Percentiles rank a stretch among this genome's conserved stretches.
These are phyloP conservation scores for Percopsis omiscomaycus DNA, from an alignment of 2,797 vertebrate species.

Conservation along the genomic window DNA sequence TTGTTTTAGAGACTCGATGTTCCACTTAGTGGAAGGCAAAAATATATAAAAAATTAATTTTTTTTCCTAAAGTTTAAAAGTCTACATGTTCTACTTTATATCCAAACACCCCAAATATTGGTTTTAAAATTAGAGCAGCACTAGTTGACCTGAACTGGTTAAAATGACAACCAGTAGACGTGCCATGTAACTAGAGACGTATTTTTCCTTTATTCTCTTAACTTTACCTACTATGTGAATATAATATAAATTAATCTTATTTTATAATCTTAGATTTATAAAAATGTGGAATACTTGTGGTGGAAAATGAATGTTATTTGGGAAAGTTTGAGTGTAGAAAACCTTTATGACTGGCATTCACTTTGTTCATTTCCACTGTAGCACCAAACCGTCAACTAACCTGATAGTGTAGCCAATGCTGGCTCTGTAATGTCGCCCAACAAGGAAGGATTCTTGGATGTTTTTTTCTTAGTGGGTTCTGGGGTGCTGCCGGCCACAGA, in stretches of 20 bases:
- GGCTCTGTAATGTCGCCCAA: slow-evolving; percentile 43
- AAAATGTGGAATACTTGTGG: too few species aligned
- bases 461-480: slow-evolving; percentile 67
- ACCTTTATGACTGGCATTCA: neutral
- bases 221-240: slow-evolving; percentile 22
- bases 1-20: neutral
- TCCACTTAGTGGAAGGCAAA: slow-evolving; percentile 43
- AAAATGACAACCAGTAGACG: too few species aligned
- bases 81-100: neutral
- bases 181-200: neutral
- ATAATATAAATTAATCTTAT: too few species aligned
- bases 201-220: slow-evolving; percentile 34
- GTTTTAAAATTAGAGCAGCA: too few species aligned
- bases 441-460: slow-evolving; percentile 58
- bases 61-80: too few species aligned
- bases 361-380: neutral
- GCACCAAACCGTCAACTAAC: slow-evolving; percentile 70
- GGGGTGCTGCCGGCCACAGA: neutral
- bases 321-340: too few species aligned
- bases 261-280: too few species aligned
- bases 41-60: neutral
- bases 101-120: too few species aligned
- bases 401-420: slow-evolving; percentile 74
- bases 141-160: too few species aligned
- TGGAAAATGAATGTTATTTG: too few species aligned